phyloP scores from a whole-genome alignment of 2,113 vertebrate species.

The Oenanthe melanoleuca region DNA sequence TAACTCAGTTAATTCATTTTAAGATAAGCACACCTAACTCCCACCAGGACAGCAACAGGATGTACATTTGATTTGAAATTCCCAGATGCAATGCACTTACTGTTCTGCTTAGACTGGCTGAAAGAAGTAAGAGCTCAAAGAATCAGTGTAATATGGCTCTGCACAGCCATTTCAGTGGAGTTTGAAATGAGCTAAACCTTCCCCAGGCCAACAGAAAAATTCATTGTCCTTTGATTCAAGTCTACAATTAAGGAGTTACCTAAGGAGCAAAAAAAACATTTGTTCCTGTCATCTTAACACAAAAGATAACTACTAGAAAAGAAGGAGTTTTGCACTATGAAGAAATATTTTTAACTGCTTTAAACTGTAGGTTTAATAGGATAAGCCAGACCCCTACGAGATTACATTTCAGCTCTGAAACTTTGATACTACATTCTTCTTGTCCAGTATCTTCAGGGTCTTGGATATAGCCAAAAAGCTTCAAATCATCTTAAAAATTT shows the following conservation, averaged over 20 bases:
- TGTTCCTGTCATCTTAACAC: background rate
- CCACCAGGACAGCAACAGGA: background rate
- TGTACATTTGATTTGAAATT: background rate
- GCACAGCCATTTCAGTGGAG: background rate
- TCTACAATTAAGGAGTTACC: background rate
- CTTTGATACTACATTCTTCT: background rate
- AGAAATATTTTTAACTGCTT: background rate
- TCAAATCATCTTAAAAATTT: background rate
- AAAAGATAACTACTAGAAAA: background rate
- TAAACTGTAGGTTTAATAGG: background rate
- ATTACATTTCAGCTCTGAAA: background rate
- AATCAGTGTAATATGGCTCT: background rate
- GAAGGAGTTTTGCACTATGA: background rate
- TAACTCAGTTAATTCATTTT: background rate
- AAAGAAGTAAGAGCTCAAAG: background rate
- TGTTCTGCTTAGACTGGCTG: background rate
- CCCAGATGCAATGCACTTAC: fast-evolving
- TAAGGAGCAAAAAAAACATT: background rate
- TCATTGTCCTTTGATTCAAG: background rate
- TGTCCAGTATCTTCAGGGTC: background rate
- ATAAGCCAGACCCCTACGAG: background rate
- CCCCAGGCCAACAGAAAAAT: background rate
- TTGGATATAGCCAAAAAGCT: background rate
- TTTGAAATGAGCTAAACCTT: background rate
- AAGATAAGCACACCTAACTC: background rate